Evolutionary conservation across 1,140 invertebrate genomes (phyloP), one percentile per base, ranked within the genome.

Genomic region (Solenopsis fugax): DNA sequence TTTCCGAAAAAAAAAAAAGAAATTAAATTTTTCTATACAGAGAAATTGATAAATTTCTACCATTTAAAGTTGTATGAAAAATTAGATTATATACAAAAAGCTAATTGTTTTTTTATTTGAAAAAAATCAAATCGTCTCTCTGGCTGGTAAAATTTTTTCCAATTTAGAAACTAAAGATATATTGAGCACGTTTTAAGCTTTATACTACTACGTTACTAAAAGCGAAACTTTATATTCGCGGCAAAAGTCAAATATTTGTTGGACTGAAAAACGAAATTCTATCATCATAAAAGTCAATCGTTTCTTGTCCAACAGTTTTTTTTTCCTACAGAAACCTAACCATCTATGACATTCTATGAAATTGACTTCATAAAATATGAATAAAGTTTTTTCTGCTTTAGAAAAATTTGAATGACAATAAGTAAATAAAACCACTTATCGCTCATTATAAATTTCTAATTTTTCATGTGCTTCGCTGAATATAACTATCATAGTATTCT

Each of bases 241-340:
- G 13, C 65, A 81, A 56, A 71, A 45, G 62, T 72, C 50, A 81
- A 81, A 81, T 81, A 81, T 81, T 81, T 81, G 78, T 54, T 52
- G 50, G 41, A 29, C 10, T 10, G 16, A 64, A 65, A 65, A 50
- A 16, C 16, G 7, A 81, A 81, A 81, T 58, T 81, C 24, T 56
- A 72, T 56, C 65, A 37, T 81, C 6, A 65, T 56, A 71, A 81
- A 81, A 71, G 9, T 5, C 34, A 48, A 77, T 78, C 18, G 24
- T 71, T 81, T 29, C 29, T 71, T 41, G 21, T 50, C 1, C 34
- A 72, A 71, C 21, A 50, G 18, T 50, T 50, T 56, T 81, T 56
- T 37, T 67, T 45, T 24, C 21, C 29, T 2, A 52, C 12, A 41
- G 2, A 72, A 45, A 71, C 18, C 16, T 56, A 45, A 45, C 5